A percentile compares a stretch with the other conserved stretches of the same genome.
These are phyloP conservation scores for Spialia ferax DNA, from an alignment of 2,888 invertebrate genomes.

Conservation along the genomic window DNA sequence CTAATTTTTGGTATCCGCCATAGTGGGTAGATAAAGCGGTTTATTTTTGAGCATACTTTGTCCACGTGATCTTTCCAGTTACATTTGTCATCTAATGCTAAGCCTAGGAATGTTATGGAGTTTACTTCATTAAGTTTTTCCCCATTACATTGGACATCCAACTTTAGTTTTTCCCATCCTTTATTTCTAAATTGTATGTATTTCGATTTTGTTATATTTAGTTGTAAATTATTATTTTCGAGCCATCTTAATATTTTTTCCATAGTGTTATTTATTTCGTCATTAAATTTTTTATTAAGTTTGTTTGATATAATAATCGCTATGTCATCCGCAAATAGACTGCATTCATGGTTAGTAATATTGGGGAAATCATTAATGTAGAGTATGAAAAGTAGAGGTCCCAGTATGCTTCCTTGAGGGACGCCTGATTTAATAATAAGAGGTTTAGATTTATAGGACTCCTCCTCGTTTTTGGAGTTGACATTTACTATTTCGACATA, in stretches of 20 bases:
- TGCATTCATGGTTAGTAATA: neutral
- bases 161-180: neutral
- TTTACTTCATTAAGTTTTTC: neutral
- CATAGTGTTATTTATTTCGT: neutral
- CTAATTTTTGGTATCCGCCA: neutral
- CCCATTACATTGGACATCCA: neutral
- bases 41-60: conserved; percentile 2
- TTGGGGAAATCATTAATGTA: neutral
- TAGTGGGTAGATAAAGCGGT: neutral
- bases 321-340: neutral
- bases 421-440: too few relatives aligned
- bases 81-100: neutral
- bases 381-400: neutral
- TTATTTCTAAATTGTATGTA: too few relatives aligned
- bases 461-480: too few relatives aligned
- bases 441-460: too few relatives aligned
- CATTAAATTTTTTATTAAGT: neutral
- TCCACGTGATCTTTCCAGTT: neutral
- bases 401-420: too few relatives aligned
- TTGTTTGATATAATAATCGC: neutral
- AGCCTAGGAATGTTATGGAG: conserved; percentile 1
- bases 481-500: too few relatives aligned
- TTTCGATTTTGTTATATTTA: too few relatives aligned
- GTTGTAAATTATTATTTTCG: too few relatives aligned
- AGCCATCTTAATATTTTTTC: neutral